Conservation (phyloP, 2,113 vertebrate species). For the Cavia aperea region DNA sequence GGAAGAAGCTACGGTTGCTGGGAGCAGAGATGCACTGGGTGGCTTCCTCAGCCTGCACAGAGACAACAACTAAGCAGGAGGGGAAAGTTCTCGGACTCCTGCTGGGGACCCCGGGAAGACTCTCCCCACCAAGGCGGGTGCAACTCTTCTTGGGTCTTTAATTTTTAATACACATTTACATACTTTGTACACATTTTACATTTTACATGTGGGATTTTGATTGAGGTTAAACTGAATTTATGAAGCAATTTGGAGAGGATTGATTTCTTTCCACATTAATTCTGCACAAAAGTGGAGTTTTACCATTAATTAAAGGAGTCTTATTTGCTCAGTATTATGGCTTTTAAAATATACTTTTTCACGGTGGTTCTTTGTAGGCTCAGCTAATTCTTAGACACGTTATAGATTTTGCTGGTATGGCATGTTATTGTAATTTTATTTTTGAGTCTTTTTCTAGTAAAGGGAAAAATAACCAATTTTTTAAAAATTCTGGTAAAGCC, state of each 20-base stretch:
- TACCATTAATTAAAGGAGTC: not conserved
- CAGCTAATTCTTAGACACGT: not conserved
- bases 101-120: not conserved
- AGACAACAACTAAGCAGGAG: not conserved
- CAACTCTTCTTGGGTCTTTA: not conserved
- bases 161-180: not conserved
- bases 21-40: fast-evolving
- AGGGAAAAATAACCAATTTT: not conserved
- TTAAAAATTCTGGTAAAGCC: not conserved
- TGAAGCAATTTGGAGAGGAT: not conserved
- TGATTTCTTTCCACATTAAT: not conserved
- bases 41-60: not conserved
- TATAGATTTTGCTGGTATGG: not conserved
- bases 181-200: not conserved
- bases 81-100: not conserved
- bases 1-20: not conserved
- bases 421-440: conserved; percentile 13
- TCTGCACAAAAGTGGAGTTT: not conserved
- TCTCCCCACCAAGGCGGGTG: not conserved
- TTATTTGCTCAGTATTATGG: not conserved
- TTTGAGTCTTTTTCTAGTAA: not conserved
- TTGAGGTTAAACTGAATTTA: conserved; percentile 1
- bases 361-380: not conserved
- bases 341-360: not conserved
- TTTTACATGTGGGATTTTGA: not conserved